Evolutionary conservation across 2,888 invertebrate species (phyloP), one percentile per base, ranked within the genome.

Genomic region (Stenodema calcarata): DNA sequence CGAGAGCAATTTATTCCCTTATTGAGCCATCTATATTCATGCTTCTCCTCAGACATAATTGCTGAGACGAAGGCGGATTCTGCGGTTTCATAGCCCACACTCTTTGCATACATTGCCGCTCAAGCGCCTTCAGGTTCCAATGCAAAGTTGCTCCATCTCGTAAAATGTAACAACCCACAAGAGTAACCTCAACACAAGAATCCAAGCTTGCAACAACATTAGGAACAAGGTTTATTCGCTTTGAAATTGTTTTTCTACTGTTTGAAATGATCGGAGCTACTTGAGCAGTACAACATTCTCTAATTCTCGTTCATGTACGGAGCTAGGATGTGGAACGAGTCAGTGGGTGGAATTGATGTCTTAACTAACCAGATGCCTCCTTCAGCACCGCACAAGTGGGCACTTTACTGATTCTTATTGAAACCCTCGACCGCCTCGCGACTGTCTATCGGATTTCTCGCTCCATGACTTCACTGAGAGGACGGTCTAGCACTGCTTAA

Each of bases 341-440:
- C 73, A n/a, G 73, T 73, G 73, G 73, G 73, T 73, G 18, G 35
- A 73, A 73, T 73, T 73, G 78, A 78, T 78, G 78, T 78, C 78
- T 78, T 78, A n/a, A 78, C 78, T 78, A 78, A 78, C 78, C 16
- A 78, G 44, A 44, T 44, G 78, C 18, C 2, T 35, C 11, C 23
- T 35, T 4, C 4, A n/a, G 14, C 73, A 73, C 23, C 23, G 73
- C 73, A 73, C 73, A 7, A 16, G 41, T 27, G 62, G 23, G 62
- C 62, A 23, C 62, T 62, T 78, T 78, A 78, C 42, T 47, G 47
- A 23, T 14, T 2, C 78, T 44, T 44, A 78, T 44, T 44, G 78
- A 78, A 78, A 42, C 41, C 41, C 35, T 35, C 73, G 2, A 44
- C 27, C 16, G 23, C n/a, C 78, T 28, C 41, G 14, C 16, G 23